These are phyloP conservation scores for Melikaiella ostensackeni DNA, from an alignment of 2,888 invertebrate species.

Conservation along the genomic window DNA sequence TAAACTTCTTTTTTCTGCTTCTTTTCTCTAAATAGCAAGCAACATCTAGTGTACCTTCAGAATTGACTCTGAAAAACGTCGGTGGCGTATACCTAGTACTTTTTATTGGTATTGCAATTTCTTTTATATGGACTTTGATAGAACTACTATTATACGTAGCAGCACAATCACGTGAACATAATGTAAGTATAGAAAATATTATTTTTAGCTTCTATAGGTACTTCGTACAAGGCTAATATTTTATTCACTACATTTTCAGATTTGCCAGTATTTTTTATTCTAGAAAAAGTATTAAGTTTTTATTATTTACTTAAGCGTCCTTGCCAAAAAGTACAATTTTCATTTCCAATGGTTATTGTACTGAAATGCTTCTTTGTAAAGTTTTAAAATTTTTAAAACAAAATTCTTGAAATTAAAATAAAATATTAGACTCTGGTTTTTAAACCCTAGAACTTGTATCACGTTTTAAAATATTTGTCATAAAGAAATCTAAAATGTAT, in stretches of 20 bases:
- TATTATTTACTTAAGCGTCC: no score
- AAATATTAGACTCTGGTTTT: no score
- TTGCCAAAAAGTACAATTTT: no score
- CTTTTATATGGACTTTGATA: constrained; percentile 83
- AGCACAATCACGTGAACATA: constrained; percentile 77
- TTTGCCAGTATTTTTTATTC: no score
- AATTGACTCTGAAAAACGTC: constrained; percentile 89
- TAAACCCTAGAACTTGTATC: no score
- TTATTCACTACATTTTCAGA: no score
- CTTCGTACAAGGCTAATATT: background rate
- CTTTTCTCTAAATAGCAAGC: constrained; percentile 66
- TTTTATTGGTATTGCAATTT: constrained; percentile 82
- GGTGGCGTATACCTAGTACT: constrained; percentile 90
- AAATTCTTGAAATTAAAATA: no score
- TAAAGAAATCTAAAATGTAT: background rate
- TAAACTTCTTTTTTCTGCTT: background rate
- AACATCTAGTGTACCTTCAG: constrained; percentile 79
- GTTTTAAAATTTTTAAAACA: no score
- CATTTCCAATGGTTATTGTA: no score
- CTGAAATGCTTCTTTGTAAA: no score
- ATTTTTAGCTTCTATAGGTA: background rate
- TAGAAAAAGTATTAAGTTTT: no score
- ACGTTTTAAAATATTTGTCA: no score
- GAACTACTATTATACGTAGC: constrained; percentile 82
- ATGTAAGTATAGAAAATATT: constrained; percentile 69